A percentile compares a stretch with the other conserved stretches of the same genome.
phyloP scores from a whole-genome alignment of 2,888 invertebrate species.

The Hyles lineata region DNA sequence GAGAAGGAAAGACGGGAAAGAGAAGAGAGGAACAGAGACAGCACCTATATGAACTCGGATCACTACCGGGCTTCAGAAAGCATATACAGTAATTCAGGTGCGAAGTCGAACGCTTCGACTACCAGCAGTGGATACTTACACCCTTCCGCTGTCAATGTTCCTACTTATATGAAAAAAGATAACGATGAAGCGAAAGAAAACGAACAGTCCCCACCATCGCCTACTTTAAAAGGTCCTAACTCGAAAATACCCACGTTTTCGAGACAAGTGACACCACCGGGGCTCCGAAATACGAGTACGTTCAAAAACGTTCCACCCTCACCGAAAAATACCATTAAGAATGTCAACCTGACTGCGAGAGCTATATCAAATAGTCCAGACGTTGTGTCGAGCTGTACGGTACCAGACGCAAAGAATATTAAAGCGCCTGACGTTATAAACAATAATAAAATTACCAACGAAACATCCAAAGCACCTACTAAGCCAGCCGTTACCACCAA shows the following conservation, averaged over 20 bases:
- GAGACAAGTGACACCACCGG: conserved; percentile 81
- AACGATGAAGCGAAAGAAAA: conserved; percentile 58
- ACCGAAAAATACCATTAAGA: conserved; percentile 69
- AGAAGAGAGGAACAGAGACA: conserved; percentile 66
- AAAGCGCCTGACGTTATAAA: conserved; percentile 88
- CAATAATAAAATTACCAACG: conserved; percentile 75
- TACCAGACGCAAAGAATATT: conserved; percentile 74
- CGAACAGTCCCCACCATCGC: conserved; percentile 72
- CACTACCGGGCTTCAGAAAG: conserved; percentile 86
- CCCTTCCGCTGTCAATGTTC: conserved; percentile 89
- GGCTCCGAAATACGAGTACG: conserved; percentile 72
- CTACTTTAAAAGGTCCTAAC: conserved; percentile 69
- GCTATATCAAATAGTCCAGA: conserved; percentile 87
- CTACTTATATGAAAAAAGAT: conserved; percentile 70
- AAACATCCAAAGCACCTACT: conserved; percentile 76
- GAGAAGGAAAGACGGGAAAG: conserved; percentile 64
- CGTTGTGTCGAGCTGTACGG: conserved; percentile 89
- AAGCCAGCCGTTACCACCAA: conserved; percentile 76
- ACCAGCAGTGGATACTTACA: conserved; percentile 90
- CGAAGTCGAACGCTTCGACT: conserved; percentile 85
- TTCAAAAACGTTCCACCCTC: conserved; percentile 74
- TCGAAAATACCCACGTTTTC: conserved; percentile 79
- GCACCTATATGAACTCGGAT: conserved; percentile 87
- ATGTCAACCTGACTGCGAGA: conserved; percentile 59
- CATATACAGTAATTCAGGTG: conserved; percentile 87